Base-by-base conservation (phyloP, 2,797 vertebrate species). In the Hozukius guyotensis region DNA sequence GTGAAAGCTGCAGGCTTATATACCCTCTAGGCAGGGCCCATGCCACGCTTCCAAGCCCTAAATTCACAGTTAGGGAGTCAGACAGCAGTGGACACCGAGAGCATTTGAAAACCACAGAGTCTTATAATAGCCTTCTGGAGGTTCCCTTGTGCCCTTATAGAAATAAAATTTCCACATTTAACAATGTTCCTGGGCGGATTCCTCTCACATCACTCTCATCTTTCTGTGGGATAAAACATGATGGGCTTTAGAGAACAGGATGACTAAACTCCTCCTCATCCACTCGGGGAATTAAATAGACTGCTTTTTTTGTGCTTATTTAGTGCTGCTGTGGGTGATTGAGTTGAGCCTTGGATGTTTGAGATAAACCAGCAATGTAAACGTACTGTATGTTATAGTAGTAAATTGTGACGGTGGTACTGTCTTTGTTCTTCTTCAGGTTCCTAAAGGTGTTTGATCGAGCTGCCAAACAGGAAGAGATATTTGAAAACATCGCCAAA, bases 401-500 rank as follows among this genome's bases (percentile, higher is more conserved):
- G 16, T 71, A 68, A 25, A 75, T 38, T 38, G 36, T 38, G 36
- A 38, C 2, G 13, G 36, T 38, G 1, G 9, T 31, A 3, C 3
- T 65, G 13, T 46, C 2, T 78, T 49, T 70, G 3, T 20, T 46
- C 24, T 53, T 78, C 9, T 75, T 22, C 94, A 99, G 98, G 92
- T 99, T 99, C 95, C 96, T 97, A 88, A 97, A 96, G 80, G 96
- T 99, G 80, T 99, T 99, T 89, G 97, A 98, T 96, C 97, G 98
- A 91, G 92, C 94, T 4, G 76, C 85, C 85, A 97, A 96, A 86
- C 98, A 99, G 94, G 98, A 99, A 49, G 96, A 96, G n/a, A 84
- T 99, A 88, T 99, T 99, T 92, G 96, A 98, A 86, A 92, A 81
- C 79, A 96, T 99, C 86, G 98, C 97, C 83, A 98, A 97, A 87